Evolutionary conservation across 2,888 invertebrate species (phyloP).

Genomic region (Paralinhomoeus sp.): DNA sequence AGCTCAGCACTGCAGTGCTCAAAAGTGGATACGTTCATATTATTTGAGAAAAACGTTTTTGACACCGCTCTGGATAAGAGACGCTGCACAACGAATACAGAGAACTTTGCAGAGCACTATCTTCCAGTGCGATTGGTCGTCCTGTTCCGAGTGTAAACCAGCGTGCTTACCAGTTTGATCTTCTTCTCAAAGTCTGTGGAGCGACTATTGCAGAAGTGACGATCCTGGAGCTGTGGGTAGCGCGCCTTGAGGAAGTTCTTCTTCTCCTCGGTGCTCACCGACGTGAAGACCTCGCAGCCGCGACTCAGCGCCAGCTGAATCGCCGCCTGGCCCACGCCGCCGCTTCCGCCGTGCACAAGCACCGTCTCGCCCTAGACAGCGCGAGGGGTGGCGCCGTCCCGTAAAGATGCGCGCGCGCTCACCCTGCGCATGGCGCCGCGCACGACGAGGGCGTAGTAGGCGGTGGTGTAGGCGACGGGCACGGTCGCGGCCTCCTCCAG

Average conservation of each 20-base stretch:
- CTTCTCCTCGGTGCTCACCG: conserved; percentile 39
- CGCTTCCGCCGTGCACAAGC: conserved; percentile 25
- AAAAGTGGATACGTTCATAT: no score
- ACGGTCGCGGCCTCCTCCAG: conserved; percentile 29
- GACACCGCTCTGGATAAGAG: no score
- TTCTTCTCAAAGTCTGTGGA: conserved; percentile 67
- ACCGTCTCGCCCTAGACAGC: conserved; percentile 10
- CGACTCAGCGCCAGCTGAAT: conserved; percentile 65
- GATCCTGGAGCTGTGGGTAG: conserved; percentile 51
- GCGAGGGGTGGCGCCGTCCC: no score
- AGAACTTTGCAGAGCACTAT: no score
- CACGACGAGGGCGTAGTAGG: conserved; percentile 59
- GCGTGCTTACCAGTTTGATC: no score
- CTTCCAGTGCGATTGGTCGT: no score
- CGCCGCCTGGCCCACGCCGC: conserved; percentile 80
- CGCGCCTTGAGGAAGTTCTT: conserved; percentile 51
- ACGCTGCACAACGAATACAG: no score
- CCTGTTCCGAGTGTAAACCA: no score
- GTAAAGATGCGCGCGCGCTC: background rate
- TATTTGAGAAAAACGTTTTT: no score
- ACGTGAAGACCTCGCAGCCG: conserved; percentile 66
- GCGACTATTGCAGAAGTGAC: conserved; percentile 66
- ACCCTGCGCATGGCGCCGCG: conserved; percentile 49
- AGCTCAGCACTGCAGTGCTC: conserved; percentile 70
- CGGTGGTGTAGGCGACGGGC: conserved; percentile 30